Conservation (phyloP, 2,113 vertebrate genomes). For the Corythoichthys haematopterus region DNA sequence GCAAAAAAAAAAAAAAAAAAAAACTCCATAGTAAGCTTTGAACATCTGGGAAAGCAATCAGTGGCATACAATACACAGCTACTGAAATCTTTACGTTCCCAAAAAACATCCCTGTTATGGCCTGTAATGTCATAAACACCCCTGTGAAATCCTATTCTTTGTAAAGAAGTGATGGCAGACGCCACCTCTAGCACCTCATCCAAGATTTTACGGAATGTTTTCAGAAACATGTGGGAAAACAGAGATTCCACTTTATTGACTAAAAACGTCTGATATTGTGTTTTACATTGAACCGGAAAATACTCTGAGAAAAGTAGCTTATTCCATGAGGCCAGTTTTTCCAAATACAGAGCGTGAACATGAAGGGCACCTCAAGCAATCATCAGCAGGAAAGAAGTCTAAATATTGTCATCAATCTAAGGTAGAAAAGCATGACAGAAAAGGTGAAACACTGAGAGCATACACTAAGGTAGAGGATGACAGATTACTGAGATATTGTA, state of each 20-base stretch:
- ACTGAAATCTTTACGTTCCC: constrained; percentile 27
- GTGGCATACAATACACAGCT: constrained; percentile 14
- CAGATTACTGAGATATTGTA: neutral
- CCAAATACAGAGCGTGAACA: neutral
- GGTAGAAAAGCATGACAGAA: neutral
- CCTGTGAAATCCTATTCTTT: constrained; percentile 33
- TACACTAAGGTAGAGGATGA: neutral
- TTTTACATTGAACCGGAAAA: constrained; percentile 16
- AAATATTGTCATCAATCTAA: neutral
- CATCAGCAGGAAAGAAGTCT: constrained; percentile 11
- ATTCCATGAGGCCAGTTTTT: neutral
- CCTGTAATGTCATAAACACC: constrained; percentile 37
- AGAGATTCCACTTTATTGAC: constrained; percentile 32
- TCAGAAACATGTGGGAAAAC: constrained; percentile 31
- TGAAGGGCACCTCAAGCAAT: neutral
- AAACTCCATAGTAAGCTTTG: constrained; percentile 11
- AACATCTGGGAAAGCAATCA: constrained; percentile 57
- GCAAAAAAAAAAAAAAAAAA: constrained; percentile 24
- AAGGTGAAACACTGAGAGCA: neutral
- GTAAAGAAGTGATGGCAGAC: constrained; percentile 12
- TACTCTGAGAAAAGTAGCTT: constrained; percentile 8
- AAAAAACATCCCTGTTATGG: constrained; percentile 19
- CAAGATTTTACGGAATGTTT: constrained; percentile 40
- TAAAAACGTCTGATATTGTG: constrained; percentile 21
- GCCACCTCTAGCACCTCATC: constrained; percentile 36